Conservation (phyloP, 2,888 invertebrate species). For the Dryococelus australis region DNA sequence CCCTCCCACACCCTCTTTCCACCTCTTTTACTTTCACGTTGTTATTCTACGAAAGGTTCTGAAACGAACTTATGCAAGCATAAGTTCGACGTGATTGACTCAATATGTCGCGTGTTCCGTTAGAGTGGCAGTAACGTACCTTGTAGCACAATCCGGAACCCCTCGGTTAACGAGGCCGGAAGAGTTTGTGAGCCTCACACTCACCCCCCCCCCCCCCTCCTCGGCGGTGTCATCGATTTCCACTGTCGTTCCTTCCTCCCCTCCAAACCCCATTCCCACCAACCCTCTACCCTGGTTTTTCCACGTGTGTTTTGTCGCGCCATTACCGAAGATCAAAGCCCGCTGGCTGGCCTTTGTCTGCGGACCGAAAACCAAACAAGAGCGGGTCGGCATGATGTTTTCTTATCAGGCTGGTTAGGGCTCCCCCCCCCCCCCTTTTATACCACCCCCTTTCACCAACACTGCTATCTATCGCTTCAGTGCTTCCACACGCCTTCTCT, state of each 20-base stretch:
- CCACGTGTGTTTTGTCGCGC: constrained; percentile 13
- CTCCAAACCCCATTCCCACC: neutral
- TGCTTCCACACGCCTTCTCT: neutral
- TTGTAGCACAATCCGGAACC: neutral
- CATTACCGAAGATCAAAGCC: constrained; percentile 27
- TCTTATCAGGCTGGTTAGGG: constrained; percentile 11
- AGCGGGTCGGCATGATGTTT: neutral
- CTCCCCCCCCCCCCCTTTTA: too few species aligned
- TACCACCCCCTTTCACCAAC: too few species aligned
- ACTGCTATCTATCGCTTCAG: neutral
- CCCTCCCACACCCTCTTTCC: too few species aligned
- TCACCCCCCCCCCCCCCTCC: neutral
- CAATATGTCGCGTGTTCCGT: neutral
- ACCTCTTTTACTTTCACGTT: too few species aligned
- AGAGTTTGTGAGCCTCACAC: neutral
- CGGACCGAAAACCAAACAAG: constrained; percentile 25
- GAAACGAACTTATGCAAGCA: neutral
- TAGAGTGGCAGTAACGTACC: neutral
- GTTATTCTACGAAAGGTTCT: neutral
- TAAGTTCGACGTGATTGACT: neutral
- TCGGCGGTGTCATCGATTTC: too few species aligned
- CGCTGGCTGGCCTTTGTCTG: constrained; percentile 23
- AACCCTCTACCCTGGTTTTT: neutral
- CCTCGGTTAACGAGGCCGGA: neutral
- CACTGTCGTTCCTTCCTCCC: too few species aligned